Conservation (phyloP, 1,140 invertebrate species). For the Nomia melanderi region DNA sequence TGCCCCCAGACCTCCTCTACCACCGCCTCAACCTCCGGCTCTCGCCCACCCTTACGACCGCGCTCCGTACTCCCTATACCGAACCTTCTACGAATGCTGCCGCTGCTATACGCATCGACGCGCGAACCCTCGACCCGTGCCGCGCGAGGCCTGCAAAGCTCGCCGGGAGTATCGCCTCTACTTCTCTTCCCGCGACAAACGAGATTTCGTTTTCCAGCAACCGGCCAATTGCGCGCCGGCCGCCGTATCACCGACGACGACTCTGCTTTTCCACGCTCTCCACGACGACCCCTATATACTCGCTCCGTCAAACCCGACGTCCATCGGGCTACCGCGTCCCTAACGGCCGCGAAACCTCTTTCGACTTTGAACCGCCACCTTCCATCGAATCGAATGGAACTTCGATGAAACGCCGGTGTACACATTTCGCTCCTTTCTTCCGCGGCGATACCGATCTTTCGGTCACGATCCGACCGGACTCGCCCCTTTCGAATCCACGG, state of each 20-base stretch:
- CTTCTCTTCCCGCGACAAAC: conserved; percentile 35
- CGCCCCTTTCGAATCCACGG: too few relatives aligned
- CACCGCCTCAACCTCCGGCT: conserved; percentile 47
- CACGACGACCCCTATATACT: too few relatives aligned
- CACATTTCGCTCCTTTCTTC: too few relatives aligned
- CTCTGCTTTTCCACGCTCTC: background rate
- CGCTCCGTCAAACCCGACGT: too few relatives aligned
- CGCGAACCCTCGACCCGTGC: conserved; percentile 58
- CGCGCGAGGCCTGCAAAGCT: conserved; percentile 51
- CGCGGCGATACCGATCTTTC: too few relatives aligned
- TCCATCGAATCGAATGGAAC: too few relatives aligned
- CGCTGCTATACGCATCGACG: conserved; percentile 60
- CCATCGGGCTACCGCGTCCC: too few relatives aligned
- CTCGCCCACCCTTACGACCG: conserved; percentile 38
- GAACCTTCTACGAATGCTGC: conserved; percentile 61
- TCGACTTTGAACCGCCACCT: too few relatives aligned
- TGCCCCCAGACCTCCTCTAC: conserved; percentile 23
- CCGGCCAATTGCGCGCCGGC: background rate
- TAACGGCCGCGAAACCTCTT: too few relatives aligned
- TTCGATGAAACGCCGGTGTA: too few relatives aligned
- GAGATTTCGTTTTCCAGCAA: conserved; percentile 36
- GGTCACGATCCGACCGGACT: too few relatives aligned
- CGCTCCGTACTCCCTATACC: conserved; percentile 55
- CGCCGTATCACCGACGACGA: background rate
- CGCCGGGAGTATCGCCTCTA: conserved; percentile 49